Evolutionary conservation across 2,113 vertebrate genomes (phyloP), one percentile per base, ranked within the genome.

Genomic region (Chiloscyllium plagiosum): DNA sequence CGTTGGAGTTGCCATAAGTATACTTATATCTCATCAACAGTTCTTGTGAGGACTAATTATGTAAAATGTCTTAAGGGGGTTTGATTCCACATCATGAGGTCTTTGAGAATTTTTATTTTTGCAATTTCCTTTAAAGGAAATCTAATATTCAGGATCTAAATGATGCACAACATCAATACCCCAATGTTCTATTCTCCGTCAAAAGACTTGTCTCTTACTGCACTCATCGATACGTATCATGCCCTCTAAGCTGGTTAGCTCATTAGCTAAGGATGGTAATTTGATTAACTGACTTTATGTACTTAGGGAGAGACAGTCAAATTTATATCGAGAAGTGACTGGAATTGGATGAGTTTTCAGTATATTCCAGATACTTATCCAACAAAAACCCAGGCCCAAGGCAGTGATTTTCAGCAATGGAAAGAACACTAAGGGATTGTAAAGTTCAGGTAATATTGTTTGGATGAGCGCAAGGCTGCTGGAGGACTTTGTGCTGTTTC

Each of bases 61-160:
- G 19, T 61, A 93, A 93, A 93, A 37, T 65, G 61, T 65, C 8
- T 68, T 66, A 37, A 68, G n/a, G 61, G 65, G 89, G 8, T 5
- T 37, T 66, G 33, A 93, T 37, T 61, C 89, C 17, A 65, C 8
- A 66, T 68, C 65, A 3, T 93, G 65, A 17, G n/a, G 20, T 93
- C 29, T 93, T 68, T 5, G 61, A 68, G 61, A 93, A 22, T 33
- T 29, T 65, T 29, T n/a, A n/a, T n/a, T 93, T 66, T 61, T n/a
- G 66, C 19, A n/a, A 37, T 93, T 93, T 66, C 17, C 29, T 66
- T 66, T n/a, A 22, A 65, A 93, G 15, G n/a, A 66, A 93, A 93
- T 42, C 89, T 93, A 93, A 93, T 93, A 93, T 93, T 93, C 89
- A 93, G n/a, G 61, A 66, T 93, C 61, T 93, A 93, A 93, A 66